Evolutionary conservation across 2,888 invertebrate genomes (phyloP), one percentile per base, ranked within the genome.

Genomic region (Oligia strigilis): DNA sequence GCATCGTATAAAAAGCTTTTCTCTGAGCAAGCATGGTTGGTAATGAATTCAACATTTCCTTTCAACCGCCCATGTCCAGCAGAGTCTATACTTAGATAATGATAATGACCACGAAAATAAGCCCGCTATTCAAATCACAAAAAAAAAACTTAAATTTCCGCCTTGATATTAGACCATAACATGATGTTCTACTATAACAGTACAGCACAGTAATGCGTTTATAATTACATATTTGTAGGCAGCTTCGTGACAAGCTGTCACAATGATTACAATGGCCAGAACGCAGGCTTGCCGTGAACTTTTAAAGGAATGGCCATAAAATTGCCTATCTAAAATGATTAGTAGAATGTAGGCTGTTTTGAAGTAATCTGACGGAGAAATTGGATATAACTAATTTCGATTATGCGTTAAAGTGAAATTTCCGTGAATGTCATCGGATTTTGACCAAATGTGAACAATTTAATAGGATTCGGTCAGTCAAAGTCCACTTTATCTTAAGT

Each of bases 181-280:
- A 87, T 86, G 73, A 86, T 82, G 86, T 82, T 86, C 80, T 80
- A 81, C 80, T 77, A 52, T 89, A 87, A 92, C 93, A 93, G 94
- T 94, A 93, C 92, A 92, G 93, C 94, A 95, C 95, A 90, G 92
- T 97, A 96, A 97, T 96, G 96, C 93, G 92, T 96, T 96, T 96
- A 96, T 96, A 96, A 96, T 96, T 95, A 95, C 94, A 93, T 92
- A 84, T 86, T 94, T 94, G 93, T 93, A 93, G 93, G 93, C 93
- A 93, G 82, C 91, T 91, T 94, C 93, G 94, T 95, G 94, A 94
- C 94, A 93, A 92, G 75, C 85, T 88, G 88, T 84, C 80, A 86
- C 75, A 78, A 66, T 72, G 79, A 78, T 82, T 79, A 88, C 84
- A 88, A 88, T 87, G 72, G 81, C 70, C 82, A 78, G 72, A 71